These are phyloP conservation scores for Hemistola chrysoprasaria DNA, from an alignment of 2,888 invertebrate genomes.

Conservation along the genomic window DNA sequence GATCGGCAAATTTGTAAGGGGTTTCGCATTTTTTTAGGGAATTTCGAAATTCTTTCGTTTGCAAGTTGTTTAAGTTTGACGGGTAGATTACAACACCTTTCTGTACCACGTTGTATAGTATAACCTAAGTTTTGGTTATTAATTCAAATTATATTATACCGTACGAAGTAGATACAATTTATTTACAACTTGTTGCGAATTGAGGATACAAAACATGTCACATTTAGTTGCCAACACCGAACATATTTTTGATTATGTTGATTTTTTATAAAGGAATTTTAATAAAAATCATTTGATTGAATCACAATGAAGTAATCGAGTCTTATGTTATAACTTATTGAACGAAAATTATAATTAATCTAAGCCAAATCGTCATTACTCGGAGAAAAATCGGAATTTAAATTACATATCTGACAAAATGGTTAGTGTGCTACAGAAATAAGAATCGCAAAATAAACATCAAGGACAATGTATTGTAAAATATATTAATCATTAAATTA, in stretches of 20 bases:
- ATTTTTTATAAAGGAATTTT: conserved; percentile 29
- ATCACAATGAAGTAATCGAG: conserved; percentile 45
- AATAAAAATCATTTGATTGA: conserved; percentile 29
- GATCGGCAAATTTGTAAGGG: too few relatives aligned
- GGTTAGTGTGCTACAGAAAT: conserved; percentile 80
- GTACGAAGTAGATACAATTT: too few relatives aligned
- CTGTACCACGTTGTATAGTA: too few relatives aligned
- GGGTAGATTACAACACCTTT: too few relatives aligned
- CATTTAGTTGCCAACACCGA: conserved; percentile 35
- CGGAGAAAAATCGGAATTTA: conserved; percentile 81
- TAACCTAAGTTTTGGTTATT: too few relatives aligned
- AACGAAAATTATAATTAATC: conserved; percentile 49
- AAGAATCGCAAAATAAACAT: conserved; percentile 73
- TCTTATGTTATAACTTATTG: conserved; percentile 57
- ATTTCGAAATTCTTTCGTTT: too few relatives aligned
- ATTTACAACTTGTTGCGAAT: too few relatives aligned
- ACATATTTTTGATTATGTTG: conserved; percentile 46
- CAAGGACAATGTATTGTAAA: conserved; percentile 79
- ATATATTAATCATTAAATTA: conserved; percentile 77
- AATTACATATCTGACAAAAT: conserved; percentile 82
- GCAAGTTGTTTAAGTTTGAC: too few relatives aligned
- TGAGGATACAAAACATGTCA: conserved; percentile 31
- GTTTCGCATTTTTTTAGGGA: too few relatives aligned
- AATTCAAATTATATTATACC: too few relatives aligned
- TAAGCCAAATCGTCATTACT: conserved; percentile 78